Evolutionary conservation across 23 tunicate genomes (phyloP).

Genomic region (Trididemnum miniatum): DNA sequence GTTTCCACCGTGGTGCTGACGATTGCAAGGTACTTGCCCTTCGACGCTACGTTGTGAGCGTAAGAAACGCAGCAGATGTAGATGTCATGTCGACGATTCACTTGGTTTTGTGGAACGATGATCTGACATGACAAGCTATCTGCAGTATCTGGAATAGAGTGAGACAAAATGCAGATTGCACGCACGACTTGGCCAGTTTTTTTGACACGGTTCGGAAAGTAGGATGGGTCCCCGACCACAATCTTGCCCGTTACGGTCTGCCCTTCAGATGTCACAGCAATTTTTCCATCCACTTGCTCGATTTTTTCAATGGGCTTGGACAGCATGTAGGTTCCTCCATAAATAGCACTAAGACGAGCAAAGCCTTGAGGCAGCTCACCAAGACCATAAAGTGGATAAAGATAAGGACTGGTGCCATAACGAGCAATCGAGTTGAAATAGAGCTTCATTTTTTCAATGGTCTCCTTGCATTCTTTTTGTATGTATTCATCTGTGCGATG

Average conservation of each 20-base stretch:
- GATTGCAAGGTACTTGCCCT: constrained; percentile 85
- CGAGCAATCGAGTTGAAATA: constrained; percentile 64
- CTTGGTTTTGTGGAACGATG: constrained; percentile 86
- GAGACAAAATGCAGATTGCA: constrained; percentile 86
- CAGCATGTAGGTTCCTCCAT: constrained; percentile 99
- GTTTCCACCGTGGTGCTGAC: constrained; percentile 98
- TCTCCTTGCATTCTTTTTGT: constrained; percentile 39
- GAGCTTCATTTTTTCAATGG: constrained; percentile 63
- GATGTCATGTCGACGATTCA: constrained; percentile 77
- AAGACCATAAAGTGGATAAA: constrained; percentile 98
- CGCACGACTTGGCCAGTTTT: constrained; percentile 88
- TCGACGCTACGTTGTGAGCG: constrained; percentile 87
- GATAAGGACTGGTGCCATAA: constrained; percentile 90
- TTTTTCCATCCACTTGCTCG: constrained; percentile 62
- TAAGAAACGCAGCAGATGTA: constrained; percentile 77
- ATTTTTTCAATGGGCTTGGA: constrained; percentile 86
- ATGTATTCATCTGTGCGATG: constrained; percentile 81
- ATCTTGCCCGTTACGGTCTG: constrained; percentile 87
- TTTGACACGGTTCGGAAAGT: constrained; percentile 76
- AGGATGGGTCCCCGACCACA: constrained; percentile 95
- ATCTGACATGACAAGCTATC: constrained; percentile 86
- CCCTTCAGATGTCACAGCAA: constrained; percentile 92
- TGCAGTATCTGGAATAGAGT: constrained; percentile 75
- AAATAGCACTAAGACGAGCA: constrained; percentile 96
- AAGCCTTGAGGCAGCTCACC: constrained; percentile 99